phyloP scores from a whole-genome alignment of 53 echinoderm and acorn worm species.

The Zoroaster sp. region DNA sequence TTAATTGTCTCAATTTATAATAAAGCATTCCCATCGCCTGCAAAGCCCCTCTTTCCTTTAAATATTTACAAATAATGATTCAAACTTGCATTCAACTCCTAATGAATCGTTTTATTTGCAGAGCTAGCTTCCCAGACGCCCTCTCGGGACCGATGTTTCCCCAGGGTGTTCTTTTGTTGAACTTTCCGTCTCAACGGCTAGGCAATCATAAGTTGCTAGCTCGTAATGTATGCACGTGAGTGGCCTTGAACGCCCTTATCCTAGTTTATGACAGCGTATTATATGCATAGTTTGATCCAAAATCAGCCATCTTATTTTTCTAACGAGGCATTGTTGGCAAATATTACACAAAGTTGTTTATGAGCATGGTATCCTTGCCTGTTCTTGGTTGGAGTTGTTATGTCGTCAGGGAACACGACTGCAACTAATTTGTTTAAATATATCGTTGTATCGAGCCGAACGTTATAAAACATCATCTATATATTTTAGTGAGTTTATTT shows the following conservation, averaged over 20 bases:
- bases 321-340: too few relatives aligned
- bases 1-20: not conserved
- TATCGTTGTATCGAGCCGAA: too few relatives aligned
- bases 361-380: too few relatives aligned
- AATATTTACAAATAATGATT: not conserved
- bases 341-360: too few relatives aligned
- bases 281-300: too few relatives aligned
- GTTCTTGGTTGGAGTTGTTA: too few relatives aligned
- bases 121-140: not conserved
- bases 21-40: not conserved
- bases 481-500: too few relatives aligned
- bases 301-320: too few relatives aligned
- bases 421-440: too few relatives aligned
- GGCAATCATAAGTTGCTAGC: not conserved
- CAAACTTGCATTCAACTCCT: not conserved
- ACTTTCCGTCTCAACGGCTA: not conserved
- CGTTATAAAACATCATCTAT: too few relatives aligned
- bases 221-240: not conserved
- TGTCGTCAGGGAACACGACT: too few relatives aligned
- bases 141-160: not conserved
- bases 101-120: not conserved
- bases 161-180: not conserved
- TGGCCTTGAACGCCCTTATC: not conserved
- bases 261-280: too few relatives aligned
- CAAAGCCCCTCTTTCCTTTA: not conserved